A percentile compares a stretch with the other conserved stretches of the same genome.
Evolutionary conservation across 2,113 vertebrate genomes (phyloP).

Genomic region (Eublepharis macularius): DNA sequence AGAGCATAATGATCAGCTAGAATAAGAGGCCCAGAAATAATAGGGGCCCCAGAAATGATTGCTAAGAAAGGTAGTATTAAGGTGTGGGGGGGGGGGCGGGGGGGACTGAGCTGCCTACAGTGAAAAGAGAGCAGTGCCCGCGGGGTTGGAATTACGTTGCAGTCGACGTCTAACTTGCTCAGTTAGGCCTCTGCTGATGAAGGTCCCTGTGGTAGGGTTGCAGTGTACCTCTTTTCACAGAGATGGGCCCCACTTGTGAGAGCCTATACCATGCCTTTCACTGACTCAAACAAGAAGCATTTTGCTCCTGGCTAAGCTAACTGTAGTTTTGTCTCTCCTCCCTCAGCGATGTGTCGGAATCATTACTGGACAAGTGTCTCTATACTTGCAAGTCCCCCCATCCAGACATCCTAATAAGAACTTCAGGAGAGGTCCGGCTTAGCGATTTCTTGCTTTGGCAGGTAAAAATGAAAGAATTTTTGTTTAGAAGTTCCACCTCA

Average conservation of each 20-base stretch:
- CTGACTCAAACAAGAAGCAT: background rate
- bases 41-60: too few species aligned
- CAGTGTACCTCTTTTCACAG: background rate
- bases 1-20: too few species aligned
- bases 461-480: conserved; percentile 71
- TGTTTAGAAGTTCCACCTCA: too few species aligned
- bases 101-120: too few species aligned
- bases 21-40: too few species aligned
- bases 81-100: too few species aligned
- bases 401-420: conserved; percentile 94
- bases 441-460: conserved; percentile 99
- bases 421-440: conserved; percentile 95
- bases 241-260: conserved; percentile 23
- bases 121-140: too few species aligned
- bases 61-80: too few species aligned
- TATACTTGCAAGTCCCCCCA: conserved; percentile 93
- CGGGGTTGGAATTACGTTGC: too few species aligned
- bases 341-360: conserved; percentile 90
- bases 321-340: conserved; percentile 40
- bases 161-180: too few species aligned
- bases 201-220: too few species aligned
- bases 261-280: background rate
- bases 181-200: too few species aligned
- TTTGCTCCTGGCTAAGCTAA: accelerated
- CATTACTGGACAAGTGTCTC: conserved; percentile 89